Conservation (phyloP, 2,113 vertebrate species). For the Pseudolaguvia tuberculata region DNA sequence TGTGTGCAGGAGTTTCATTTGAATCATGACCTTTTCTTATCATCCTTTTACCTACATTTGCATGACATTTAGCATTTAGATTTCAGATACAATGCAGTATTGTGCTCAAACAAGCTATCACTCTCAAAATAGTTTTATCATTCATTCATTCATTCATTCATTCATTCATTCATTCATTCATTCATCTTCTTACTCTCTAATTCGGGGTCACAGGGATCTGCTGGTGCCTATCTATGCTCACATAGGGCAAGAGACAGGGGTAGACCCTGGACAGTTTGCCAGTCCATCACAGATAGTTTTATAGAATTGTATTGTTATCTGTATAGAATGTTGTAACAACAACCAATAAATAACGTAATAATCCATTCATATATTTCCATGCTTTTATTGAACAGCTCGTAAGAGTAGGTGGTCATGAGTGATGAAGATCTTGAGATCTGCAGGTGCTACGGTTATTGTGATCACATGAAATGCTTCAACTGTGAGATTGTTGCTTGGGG, state of each 20-base stretch:
- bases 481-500: conserved; percentile 17
- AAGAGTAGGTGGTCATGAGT: conserved; percentile 9
- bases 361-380: background rate
- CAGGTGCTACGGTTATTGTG: conserved; percentile 36
- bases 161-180: too few relatives aligned
- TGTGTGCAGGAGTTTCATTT: conserved; percentile 37
- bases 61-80: conserved; percentile 48
- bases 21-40: conserved; percentile 53
- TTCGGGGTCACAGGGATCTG: too few relatives aligned
- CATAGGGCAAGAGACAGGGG: too few relatives aligned
- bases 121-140: background rate
- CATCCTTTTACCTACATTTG: conserved; percentile 42
- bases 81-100: conserved; percentile 33
- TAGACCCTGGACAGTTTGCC: too few relatives aligned
- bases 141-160: too few relatives aligned
- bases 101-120: conserved; percentile 3
- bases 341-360: too few relatives aligned
- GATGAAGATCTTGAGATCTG: conserved; percentile 18
- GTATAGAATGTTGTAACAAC: too few relatives aligned
- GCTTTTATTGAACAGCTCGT: too few relatives aligned
- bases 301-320: too few relatives aligned
- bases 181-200: too few relatives aligned
- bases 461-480: conserved; percentile 23
- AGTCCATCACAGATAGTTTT: too few relatives aligned
- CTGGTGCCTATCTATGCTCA: too few relatives aligned